phyloP scores from a whole-genome alignment of 2,888 invertebrate genomes.

The Torymus texanus region DNA sequence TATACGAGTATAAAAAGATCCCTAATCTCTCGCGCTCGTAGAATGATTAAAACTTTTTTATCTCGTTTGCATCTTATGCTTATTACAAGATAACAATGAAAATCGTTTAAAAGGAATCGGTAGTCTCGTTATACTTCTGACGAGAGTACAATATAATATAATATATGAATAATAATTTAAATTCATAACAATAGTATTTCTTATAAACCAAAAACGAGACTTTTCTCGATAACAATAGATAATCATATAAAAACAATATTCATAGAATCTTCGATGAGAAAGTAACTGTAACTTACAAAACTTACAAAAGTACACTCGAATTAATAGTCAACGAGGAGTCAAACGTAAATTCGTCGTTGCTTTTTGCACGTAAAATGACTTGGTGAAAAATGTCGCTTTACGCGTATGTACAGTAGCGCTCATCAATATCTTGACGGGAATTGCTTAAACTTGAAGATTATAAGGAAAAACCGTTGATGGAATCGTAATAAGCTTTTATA shows the following conservation, averaged over 20 bases:
- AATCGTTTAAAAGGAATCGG: slow-evolving; percentile 42
- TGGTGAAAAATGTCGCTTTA: slow-evolving; percentile 53
- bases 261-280: slow-evolving; percentile 51
- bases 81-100: slow-evolving; percentile 56
- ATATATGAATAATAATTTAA: slow-evolving; percentile 55
- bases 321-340: slow-evolving; percentile 47
- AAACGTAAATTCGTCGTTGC: slow-evolving; percentile 55
- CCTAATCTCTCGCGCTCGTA: slow-evolving; percentile 52
- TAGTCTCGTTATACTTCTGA: slow-evolving; percentile 36
- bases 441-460: slow-evolving; percentile 40
- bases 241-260: slow-evolving; percentile 54
- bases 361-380: slow-evolving; percentile 55
- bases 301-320: slow-evolving; percentile 41
- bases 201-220: slow-evolving; percentile 52
- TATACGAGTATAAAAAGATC: slow-evolving; percentile 57
- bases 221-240: slow-evolving; percentile 52
- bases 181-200: slow-evolving; percentile 56
- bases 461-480: not conserved
- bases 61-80: slow-evolving; percentile 57
- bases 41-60: slow-evolving; percentile 55
- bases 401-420: slow-evolving; percentile 56
- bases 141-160: slow-evolving; percentile 41
- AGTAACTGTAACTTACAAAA: slow-evolving; percentile 50
- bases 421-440: slow-evolving; percentile 45
- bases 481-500: too few species aligned